phyloP scores from a whole-genome alignment of 2,113 vertebrate genomes.

The Myotis brandtii region DNA sequence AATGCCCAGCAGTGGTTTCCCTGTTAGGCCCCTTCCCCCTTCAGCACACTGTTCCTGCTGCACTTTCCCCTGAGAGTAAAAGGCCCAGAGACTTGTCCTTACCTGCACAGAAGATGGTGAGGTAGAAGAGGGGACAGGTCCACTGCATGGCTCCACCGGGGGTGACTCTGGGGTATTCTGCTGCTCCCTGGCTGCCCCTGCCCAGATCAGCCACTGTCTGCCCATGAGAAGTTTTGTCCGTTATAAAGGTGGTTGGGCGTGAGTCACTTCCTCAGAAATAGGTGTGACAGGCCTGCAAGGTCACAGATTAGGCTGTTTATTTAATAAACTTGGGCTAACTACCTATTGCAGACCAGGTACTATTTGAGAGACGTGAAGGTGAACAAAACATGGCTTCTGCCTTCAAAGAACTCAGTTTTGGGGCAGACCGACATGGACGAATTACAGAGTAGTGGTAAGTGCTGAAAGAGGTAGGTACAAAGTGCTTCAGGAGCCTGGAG shows the following conservation, averaged over 20 bases:
- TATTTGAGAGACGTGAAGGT: neutral
- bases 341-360: neutral
- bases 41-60: neutral
- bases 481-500: neutral
- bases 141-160: neutral
- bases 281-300: neutral
- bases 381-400: neutral
- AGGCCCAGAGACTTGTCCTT: neutral
- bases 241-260: slow-evolving; percentile 40
- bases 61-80: neutral
- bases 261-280: slow-evolving; percentile 62
- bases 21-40: neutral
- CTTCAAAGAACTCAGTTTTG: neutral
- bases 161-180: neutral
- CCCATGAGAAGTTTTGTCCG: neutral
- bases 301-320: neutral
- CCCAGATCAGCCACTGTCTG: neutral
- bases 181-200: neutral
- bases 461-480: neutral
- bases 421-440: neutral
- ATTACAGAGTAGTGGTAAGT: neutral
- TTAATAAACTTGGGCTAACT: neutral
- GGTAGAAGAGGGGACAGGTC: neutral
- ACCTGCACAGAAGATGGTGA: slow-evolving; percentile 11
- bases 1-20: neutral